Conservation (phyloP, 1,140 invertebrate genomes). For the Neuroterus valhalla region DNA sequence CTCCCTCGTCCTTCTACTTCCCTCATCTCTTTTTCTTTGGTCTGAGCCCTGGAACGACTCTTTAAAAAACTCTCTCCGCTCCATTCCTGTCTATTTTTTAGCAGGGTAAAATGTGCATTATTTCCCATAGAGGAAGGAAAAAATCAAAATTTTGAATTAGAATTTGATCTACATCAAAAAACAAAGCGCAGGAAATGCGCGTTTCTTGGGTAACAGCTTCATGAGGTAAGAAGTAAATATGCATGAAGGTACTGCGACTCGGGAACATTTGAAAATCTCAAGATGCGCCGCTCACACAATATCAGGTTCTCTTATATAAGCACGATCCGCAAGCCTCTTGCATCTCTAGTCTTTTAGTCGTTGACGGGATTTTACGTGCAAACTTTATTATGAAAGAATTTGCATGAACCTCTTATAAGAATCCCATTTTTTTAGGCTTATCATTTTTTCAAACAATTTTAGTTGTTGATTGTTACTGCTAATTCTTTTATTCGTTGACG, state of each 20-base stretch:
- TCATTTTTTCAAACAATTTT: too few relatives aligned
- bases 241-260: not conserved
- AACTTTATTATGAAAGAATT: not conserved
- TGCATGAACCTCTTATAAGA: too few relatives aligned
- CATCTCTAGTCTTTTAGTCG: too few relatives aligned
- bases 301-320: not conserved
- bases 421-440: too few relatives aligned
- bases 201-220: not conserved
- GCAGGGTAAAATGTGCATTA: not conserved
- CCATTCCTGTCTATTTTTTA: not conserved
- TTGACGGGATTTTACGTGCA: not conserved
- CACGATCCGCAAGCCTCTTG: not conserved
- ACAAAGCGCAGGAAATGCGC: not conserved
- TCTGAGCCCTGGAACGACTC: too few relatives aligned
- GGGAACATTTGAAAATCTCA: not conserved
- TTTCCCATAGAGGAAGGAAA: not conserved
- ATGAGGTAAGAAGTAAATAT: not conserved
- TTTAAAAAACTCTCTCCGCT: too few relatives aligned
- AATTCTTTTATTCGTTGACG: too few relatives aligned
- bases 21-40: too few relatives aligned
- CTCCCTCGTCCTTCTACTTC: too few relatives aligned
- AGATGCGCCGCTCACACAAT: not conserved
- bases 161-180: not conserved
- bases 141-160: not conserved
- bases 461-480: too few relatives aligned